Conservation (phyloP, 2,113 vertebrate species). For the Balaenoptera acutorostrata region DNA sequence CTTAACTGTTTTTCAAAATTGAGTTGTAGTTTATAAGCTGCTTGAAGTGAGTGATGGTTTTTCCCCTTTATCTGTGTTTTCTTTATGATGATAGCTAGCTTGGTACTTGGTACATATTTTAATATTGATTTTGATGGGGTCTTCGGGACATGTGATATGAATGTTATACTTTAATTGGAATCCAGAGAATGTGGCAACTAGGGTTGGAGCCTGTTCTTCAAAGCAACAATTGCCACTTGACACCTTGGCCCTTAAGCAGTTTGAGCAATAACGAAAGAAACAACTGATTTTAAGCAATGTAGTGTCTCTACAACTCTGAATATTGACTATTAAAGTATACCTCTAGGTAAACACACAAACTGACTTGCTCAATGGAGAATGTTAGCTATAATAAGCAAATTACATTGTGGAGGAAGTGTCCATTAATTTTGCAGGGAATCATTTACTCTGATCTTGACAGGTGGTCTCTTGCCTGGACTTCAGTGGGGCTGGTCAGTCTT, state of each 20-base stretch:
- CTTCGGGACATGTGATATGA: not conserved
- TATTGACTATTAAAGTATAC: not conserved
- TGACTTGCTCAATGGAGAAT: not conserved
- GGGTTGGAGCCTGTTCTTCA: not conserved
- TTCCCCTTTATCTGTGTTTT: not conserved
- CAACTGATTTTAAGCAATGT: not conserved
- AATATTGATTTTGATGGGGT: not conserved
- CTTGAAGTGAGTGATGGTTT: not conserved
- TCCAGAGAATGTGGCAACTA: not conserved
- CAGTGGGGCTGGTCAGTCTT: not conserved
- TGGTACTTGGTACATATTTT: not conserved
- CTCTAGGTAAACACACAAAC: not conserved
- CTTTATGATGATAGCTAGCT: not conserved
- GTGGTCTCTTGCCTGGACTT: not conserved
- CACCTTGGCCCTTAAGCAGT: not conserved
- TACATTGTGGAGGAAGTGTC: not conserved
- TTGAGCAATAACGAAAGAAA: not conserved
- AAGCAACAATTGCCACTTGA: not conserved
- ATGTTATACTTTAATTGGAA: not conserved
- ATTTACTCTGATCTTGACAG: not conserved
- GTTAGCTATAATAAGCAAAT: not conserved
- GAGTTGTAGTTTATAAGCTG: not conserved
- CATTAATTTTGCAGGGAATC: not conserved
- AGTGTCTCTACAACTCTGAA: not conserved
- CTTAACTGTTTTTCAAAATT: not conserved